A percentile compares a stretch with the other conserved stretches of the same genome.
These are phyloP conservation scores for Melopsittacus undulatus DNA, from an alignment of 2,797 vertebrate genomes.

Conservation along the genomic window DNA sequence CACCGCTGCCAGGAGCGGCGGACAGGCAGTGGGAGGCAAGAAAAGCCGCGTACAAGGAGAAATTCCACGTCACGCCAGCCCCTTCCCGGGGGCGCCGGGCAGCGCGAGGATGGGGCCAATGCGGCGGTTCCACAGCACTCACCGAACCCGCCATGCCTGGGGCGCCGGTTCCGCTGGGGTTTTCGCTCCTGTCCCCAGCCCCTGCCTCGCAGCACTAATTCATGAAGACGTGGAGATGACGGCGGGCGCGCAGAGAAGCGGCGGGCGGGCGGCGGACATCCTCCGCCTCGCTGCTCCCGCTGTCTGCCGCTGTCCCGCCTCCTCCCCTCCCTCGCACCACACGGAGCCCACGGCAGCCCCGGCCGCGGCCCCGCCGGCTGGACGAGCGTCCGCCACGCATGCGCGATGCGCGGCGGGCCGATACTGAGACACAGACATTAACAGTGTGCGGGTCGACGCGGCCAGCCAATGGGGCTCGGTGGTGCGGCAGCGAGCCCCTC, in stretches of 20 bases:
- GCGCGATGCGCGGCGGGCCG: slow-evolving; percentile 74
- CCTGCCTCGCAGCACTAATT: slow-evolving; percentile 80
- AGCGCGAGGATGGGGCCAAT: not conserved
- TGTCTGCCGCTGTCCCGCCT: not conserved
- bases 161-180: slow-evolving; percentile 76
- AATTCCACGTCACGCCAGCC: slow-evolving; percentile 8
- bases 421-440: slow-evolving; percentile 55
- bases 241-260: slow-evolving; percentile 72
- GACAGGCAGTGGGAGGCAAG: not conserved
- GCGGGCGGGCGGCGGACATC: slow-evolving; percentile 83
- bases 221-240: slow-evolving; percentile 83
- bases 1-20: slow-evolving; percentile 36
- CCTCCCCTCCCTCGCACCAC: not conserved
- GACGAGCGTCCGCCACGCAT: slow-evolving; percentile 78
- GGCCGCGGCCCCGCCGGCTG: slow-evolving; percentile 80
- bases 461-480: slow-evolving; percentile 59
- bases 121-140: slow-evolving; percentile 62
- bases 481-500: not conserved
- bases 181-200: slow-evolving; percentile 67
- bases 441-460: not conserved
- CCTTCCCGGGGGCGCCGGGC: slow-evolving; percentile 46
- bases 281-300: slow-evolving; percentile 66
- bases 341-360: not conserved
- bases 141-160: slow-evolving; percentile 94
- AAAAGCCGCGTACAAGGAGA: slow-evolving; percentile 23